Conservation (phyloP, 2,797 vertebrate genomes). For the Miichthys miiuy region DNA sequence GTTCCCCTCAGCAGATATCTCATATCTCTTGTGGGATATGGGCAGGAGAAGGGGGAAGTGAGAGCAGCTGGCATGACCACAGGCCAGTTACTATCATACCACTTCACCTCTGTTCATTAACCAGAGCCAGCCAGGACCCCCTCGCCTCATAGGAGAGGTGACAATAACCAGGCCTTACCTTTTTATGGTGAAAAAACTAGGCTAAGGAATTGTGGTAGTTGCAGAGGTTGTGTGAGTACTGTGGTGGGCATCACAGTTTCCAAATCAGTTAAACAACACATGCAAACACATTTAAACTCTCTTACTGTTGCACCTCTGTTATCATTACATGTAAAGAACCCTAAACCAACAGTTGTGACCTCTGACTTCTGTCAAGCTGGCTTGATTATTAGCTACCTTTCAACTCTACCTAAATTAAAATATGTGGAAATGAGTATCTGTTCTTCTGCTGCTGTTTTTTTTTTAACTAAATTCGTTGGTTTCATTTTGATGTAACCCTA, state of each 20-base stretch:
- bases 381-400: neutral
- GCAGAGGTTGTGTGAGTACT: constrained; percentile 14
- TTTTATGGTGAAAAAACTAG: neutral
- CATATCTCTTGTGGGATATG: constrained; percentile 3
- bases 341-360: neutral
- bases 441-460: neutral
- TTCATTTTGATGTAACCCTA: neutral
- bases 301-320: constrained; percentile 1
- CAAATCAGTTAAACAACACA: constrained; percentile 19
- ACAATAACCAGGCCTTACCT: constrained; percentile 9
- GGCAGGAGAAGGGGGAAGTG: constrained; percentile 42
- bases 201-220: neutral
- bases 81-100: constrained; percentile 29
- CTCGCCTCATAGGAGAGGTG: neutral
- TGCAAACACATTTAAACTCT: constrained; percentile 12
- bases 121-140: constrained; percentile 18
- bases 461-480: neutral
- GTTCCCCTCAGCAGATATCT: constrained; percentile 2
- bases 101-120: constrained; percentile 41
- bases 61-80: constrained; percentile 41
- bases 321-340: neutral
- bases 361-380: neutral
- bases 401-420: constrained; percentile 6
- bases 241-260: neutral
- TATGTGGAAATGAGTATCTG: neutral